phyloP scores from a whole-genome alignment of 2,113 vertebrate genomes.

The Acinonyx jubatus region DNA sequence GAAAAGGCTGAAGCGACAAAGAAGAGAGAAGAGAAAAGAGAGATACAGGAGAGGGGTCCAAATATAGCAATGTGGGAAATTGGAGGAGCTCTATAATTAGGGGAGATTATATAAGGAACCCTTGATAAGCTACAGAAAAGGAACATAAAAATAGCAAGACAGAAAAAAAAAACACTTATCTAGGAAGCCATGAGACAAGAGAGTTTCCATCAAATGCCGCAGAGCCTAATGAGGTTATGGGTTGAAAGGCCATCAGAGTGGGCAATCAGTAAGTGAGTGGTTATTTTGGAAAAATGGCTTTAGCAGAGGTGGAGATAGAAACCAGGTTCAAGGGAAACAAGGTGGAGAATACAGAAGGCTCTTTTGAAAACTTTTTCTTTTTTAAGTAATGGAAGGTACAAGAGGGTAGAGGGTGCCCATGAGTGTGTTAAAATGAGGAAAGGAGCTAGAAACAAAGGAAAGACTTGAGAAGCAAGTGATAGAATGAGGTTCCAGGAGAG shows the following conservation, averaged over 20 bases:
- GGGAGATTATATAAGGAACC: neutral
- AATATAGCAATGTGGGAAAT: neutral
- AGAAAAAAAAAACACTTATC: neutral
- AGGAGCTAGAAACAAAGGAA: neutral
- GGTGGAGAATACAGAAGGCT: neutral
- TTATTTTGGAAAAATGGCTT: neutral
- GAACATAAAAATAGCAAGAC: neutral
- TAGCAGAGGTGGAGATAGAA: neutral
- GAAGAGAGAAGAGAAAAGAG: neutral
- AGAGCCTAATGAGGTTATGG: neutral
- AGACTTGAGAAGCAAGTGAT: neutral
- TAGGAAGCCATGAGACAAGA: neutral
- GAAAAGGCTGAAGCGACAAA: neutral
- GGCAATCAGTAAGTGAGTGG: neutral
- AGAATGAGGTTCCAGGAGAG: neutral
- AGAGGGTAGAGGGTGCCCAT: neutral
- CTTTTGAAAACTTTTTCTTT: neutral
- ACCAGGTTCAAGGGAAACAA: neutral
- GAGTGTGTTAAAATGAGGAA: neutral
- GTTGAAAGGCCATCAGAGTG: neutral
- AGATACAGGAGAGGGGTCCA: neutral
- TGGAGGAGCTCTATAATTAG: neutral
- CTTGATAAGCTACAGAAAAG: conserved; percentile 8
- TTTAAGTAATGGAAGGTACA: neutral
- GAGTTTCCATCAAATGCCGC: neutral